Evolutionary conservation across 2,797 vertebrate species (phyloP), one percentile per base, ranked within the genome.

Genomic region (Oreonectes daqikongensis): DNA sequence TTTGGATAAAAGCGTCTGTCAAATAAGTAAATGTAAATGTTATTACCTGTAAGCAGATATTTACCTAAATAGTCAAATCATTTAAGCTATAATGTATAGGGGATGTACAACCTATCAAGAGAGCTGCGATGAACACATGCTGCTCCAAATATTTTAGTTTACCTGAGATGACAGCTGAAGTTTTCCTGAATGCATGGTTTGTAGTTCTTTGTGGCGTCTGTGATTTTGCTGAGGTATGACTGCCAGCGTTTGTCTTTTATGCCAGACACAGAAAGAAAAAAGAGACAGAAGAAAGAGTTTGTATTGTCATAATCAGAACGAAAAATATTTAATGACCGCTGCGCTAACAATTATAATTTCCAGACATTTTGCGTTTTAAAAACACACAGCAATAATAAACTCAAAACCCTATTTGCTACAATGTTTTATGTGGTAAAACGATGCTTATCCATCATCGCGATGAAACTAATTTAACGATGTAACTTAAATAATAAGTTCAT

Each of bases 141-240:
- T 42, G 40, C 4, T 30, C 26, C 52, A 26, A 17, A 3, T 11
- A 50, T 42, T 35, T 18, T 15, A 44, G 28, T 18, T 85, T 84
- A 99, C 97, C 94, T 91, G 11, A 88, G 86, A 84, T 97, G 91
- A 84, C 97, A 99, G 90, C 93, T 95, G 79, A 96, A 97, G 85
- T 97, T 96, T 78, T 81, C 90, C 79, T 92, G 90, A 60, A 79
- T 86, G 78, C 96, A 98, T 0, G 94, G 90, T n/a, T 84, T 75
- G 82, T 95, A 91, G 14, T 53, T 87, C 73, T 89, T 85, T 72
- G 94, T 86, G 46, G 93, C 92, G 63, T 82, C 81, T 1, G 90
- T 82, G 18, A 92, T 85, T 12, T 70, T 81, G 11, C 81, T 78
- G 44, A 65, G 61, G 2, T 89, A 78, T 42, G 80, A 83, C 72